Percentiles rank a stretch among this genome's conserved stretches.
These are phyloP conservation scores for Latheticus oryzae DNA, from an alignment of 2,888 invertebrate genomes.

Conservation along the genomic window DNA sequence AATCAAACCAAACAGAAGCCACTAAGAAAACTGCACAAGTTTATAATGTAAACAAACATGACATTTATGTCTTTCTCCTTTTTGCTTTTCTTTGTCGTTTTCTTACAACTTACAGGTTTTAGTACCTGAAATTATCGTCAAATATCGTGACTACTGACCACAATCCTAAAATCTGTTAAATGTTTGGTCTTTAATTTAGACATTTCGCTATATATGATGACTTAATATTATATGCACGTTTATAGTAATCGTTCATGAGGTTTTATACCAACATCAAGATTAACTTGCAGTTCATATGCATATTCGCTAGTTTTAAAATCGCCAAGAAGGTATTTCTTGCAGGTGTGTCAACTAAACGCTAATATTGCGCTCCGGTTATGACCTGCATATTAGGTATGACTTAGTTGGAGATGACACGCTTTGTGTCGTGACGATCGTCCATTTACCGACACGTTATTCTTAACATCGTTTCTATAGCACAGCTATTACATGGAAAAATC, in stretches of 20 bases:
- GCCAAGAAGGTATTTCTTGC: conserved; percentile 13
- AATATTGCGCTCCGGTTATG: conserved; percentile 29
- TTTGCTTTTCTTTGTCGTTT: not conserved
- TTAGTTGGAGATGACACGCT: conserved; percentile 46
- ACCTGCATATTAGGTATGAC: conserved; percentile 43
- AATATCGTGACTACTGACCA: conserved; percentile 2
- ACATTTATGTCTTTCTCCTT: conserved; percentile 14
- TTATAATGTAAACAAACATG: conserved; percentile 3
- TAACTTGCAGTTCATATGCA: no score
- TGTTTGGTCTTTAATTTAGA: no score
- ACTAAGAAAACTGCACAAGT: conserved; percentile 3
- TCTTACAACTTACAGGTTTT: not conserved
- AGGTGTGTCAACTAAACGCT: conserved; percentile 24
- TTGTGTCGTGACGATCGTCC: conserved; percentile 44
- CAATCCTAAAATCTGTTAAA: no score
- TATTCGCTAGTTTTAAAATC: no score
- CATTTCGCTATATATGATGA: no score
- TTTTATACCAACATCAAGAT: no score
- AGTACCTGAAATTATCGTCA: conserved; percentile 2
- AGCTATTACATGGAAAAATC: no score
- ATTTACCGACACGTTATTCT: conserved; percentile 38
- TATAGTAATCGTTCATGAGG: no score
- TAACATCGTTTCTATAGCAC: conserved; percentile 26
- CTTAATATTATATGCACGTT: no score
- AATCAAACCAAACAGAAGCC: no score